Evolutionary conservation across 2,113 vertebrate species (phyloP).

Genomic region (Corydoras sp.): DNA sequence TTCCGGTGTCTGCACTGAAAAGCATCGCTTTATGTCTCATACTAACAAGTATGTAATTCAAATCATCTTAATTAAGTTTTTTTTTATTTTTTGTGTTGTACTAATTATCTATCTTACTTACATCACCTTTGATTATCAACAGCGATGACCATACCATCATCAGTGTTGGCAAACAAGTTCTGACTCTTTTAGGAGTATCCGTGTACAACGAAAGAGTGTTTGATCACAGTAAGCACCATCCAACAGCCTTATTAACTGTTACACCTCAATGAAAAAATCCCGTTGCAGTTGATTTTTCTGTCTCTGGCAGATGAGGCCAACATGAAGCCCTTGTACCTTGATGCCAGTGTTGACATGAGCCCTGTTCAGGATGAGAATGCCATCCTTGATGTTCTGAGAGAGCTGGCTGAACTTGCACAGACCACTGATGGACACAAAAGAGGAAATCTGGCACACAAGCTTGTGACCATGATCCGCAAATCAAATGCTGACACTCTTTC

Average conservation of each 20-base stretch:
- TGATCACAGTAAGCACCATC: conserved; percentile 63
- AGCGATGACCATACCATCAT: conserved; percentile 76
- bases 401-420: conserved; percentile 67
- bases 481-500: conserved; percentile 67
- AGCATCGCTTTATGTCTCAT: conserved; percentile 80
- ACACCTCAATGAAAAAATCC: neutral
- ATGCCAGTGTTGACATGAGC: conserved; percentile 64
- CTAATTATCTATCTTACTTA: no score
- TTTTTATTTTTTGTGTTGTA: no score
- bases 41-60: conserved; percentile 74
- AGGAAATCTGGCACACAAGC: conserved; percentile 73
- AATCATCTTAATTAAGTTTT: neutral
- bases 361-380: conserved; percentile 64
- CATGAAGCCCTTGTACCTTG: conserved; percentile 70
- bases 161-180: conserved; percentile 75
- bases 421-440: conserved; percentile 70
- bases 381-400: conserved; percentile 68
- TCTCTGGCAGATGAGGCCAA: conserved; percentile 56
- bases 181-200: conserved; percentile 71
- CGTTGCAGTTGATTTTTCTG: conserved; percentile 16
- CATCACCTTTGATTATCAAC: neutral
- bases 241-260: conserved; percentile 1
- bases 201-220: conserved; percentile 79
- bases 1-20: conserved; percentile 77
- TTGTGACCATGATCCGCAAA: conserved; percentile 76